Base-by-base conservation (phyloP, 2,888 invertebrate genomes). In the Drosophila basisetae region DNA sequence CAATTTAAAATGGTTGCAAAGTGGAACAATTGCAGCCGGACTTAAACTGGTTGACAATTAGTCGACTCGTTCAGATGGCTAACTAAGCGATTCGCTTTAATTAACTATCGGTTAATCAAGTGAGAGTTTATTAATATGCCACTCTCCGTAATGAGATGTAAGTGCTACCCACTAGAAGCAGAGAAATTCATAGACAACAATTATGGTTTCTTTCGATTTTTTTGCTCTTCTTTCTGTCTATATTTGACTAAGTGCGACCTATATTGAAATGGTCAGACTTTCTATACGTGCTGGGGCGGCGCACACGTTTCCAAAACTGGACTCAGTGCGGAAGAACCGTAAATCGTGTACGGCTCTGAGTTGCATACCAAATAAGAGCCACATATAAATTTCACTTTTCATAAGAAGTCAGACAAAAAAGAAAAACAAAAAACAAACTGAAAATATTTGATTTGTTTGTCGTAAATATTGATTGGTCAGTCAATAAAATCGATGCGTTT, bases 11-110 rank as follows among this genome's bases (percentile, higher is more conserved):
- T 61, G 73, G 71, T 59, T 58, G 39, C 68, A 74, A 87, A 89
- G 83, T 87, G 89, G 83, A 83, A 79, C 89, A 82, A 87, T 85
- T 78, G 67, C 60, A 89, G 78, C 87, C 87, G 87, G 87, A 87
- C 80, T 87, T 72, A 67, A 76, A 78, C 72, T 77, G 77, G 74
- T 73, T 53, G 56, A 49, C 68, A 59, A 55, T 59, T 43, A 76
- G 30, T 50, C 35, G 69, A 31, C 62, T 47, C 31, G 54, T 11
- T 66, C 61, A 60, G 54, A 65, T 56, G 69, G 58, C 11, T 66
- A 52, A 68, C 59, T 63, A 67, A 74, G 49, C 59, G 68, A 43
- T 30, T 55, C 47, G 58, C 55, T 49, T 72, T 74, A 82, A 82
- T 81, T 78, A 82, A 66, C 33, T 43, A 70, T 16, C 65, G 35